Percentiles rank a stretch among this genome's conserved stretches.
Evolutionary conservation across 2,113 vertebrate species (phyloP).

Genomic region (Colossoma macropomum): DNA sequence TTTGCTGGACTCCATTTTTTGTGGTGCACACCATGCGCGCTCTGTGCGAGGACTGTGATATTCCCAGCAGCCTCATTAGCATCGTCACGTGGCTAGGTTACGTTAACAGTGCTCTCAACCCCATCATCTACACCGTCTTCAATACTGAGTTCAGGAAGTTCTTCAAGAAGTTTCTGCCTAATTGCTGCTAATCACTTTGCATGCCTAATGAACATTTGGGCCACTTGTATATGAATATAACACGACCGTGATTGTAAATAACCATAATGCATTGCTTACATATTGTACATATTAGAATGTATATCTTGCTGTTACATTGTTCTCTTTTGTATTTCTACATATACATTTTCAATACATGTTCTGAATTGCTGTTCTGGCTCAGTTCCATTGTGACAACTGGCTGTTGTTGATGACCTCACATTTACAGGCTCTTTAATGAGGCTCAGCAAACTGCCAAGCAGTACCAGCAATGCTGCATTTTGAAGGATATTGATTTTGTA

Average conservation of each 20-base stretch:
- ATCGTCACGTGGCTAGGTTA: constrained; percentile 96
- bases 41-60: constrained; percentile 81
- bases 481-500: no score
- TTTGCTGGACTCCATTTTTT: constrained; percentile 97
- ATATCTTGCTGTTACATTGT: constrained; percentile 33
- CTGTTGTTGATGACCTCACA: no score
- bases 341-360: background rate
- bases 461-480: no score
- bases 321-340: constrained; percentile 36
- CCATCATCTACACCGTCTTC: constrained; percentile 92
- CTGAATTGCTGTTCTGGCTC: background rate
- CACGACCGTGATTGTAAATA: constrained; percentile 31
- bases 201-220: background rate
- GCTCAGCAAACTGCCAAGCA: no score
- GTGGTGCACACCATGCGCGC: constrained; percentile 89
- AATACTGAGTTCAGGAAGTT: constrained; percentile 91
- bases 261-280: constrained; percentile 17
- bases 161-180: constrained; percentile 85
- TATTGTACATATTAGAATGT: constrained; percentile 38
- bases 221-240: constrained; percentile 18
- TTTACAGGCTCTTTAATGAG: no score
- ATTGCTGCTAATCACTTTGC: constrained; percentile 59
- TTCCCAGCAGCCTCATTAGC: constrained; percentile 86
- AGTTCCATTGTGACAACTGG: background rate
- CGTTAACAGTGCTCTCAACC: constrained; percentile 94